Base-by-base conservation (phyloP, 2,797 vertebrate genomes). In the Amblyraja radiata region DNA sequence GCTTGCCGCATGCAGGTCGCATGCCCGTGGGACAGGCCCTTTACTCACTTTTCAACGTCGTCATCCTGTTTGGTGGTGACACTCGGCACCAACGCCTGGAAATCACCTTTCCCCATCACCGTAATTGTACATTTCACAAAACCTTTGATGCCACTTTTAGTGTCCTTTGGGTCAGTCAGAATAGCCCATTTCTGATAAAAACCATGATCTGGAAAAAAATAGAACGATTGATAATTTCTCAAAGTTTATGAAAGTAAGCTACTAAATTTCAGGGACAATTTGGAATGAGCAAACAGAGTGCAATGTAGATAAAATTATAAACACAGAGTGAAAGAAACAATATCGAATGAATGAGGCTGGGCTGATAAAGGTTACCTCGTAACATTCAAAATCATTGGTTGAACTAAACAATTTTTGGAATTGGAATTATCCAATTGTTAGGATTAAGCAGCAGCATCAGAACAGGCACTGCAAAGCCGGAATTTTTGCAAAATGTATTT, bases 121-220 rank as follows among this genome's bases (percentile, higher is more conserved):
- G 96, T 97, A 94, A 99, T 94, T 73, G 95, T 98, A 94, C 98
- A 97, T 95, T 98, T 99, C 90, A 99, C 97, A 36, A 97, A 99
- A 93, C 98, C 98, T 94, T 98, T 99, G 93, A 98, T 95, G 0
- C 98, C 98, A 0, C 97, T 96, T 81, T 95, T 95, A 18, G 98
- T 99, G 95, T 99, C 99, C 0, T 93, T 96, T 0, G 98, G 97
- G 94, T 99, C 98, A 0, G 97, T 97, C 93, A 99, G 96, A 1
- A 98, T 98, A 93, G 98, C 99, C 98, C 99, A 99, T 94, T 98
- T 99, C 95, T 98, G 97, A 94, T 98, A 98, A 95, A 99, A 99
- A 39, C 97, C 96, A 94, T 98, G 97, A 94, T 99, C 98, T 99
- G 95, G 18, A 78, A 58, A 94, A 39, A 46, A 71, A 0, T 0